Base-by-base conservation (phyloP, 2,113 vertebrate genomes). In the Rhynchomys soricoides region DNA sequence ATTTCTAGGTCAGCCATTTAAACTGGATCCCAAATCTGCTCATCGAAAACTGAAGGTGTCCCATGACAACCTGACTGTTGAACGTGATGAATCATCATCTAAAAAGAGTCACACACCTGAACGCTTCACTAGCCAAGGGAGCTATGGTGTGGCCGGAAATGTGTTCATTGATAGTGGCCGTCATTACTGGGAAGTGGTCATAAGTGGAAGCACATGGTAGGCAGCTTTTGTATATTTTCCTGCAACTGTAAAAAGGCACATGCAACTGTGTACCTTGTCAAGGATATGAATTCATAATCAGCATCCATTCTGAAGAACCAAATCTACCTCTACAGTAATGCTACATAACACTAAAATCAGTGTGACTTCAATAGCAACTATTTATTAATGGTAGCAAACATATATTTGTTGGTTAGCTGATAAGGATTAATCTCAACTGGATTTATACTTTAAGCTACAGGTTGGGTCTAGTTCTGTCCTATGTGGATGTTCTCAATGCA, bases 121-220 rank as follows among this genome's bases (percentile, higher is more conserved):
- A 83, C 98, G 99, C 81, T 99, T 99, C 98, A 99, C 99, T 26
- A 99, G 99, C 98, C 99, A 99, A 95, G 99, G 99, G 95, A 99
- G 99, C 98, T 99, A 99, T 0, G 99, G 99, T 0, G 99, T 99
- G 17, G 99, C 99, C 86, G 99, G 99, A 93, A 99, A 99, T 0
- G 99, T 99, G 83, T 99, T 99, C 98, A 99, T 99, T 9, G 99
- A 99, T 98, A 99, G 99, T 0, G 99, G 99, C 34, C 99, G 99
- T 37, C 99, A 99, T 96, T 99, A 99, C 98, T 99, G 99, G 99
- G 99, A 99, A 97, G 99, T 99, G 93, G 99, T 99, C 97, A 99
- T 99, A 91, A 99, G 99, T 3, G 99, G 99, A 95, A 99, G 99
- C 98, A 99, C 99, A 0, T 99, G 99, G 99, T 99, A 99, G 40